Percentiles rank a stretch among this genome's conserved stretches.
Conservation (phyloP, 1,140 invertebrate genomes). For the Drosophila kepulauana region DNA sequence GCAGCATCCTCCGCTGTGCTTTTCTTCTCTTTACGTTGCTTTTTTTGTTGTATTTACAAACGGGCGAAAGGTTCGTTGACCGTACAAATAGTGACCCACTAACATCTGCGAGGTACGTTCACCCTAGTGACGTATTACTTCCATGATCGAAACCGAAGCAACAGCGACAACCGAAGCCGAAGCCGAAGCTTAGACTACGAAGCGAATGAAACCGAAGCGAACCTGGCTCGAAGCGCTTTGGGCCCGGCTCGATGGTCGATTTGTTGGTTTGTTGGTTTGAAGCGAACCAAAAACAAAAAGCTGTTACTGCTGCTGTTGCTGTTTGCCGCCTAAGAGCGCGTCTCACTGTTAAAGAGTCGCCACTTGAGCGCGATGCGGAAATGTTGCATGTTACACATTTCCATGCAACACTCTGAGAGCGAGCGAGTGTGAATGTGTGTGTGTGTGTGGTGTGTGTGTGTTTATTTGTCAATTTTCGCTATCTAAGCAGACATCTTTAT, state of each 20-base stretch:
- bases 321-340: slow-evolving; percentile 57
- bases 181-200: slow-evolving; percentile 46
- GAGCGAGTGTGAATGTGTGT: slow-evolving; percentile 1
- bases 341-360: slow-evolving; percentile 62
- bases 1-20: slow-evolving; percentile 60
- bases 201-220: slow-evolving; percentile 52
- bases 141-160: slow-evolving; percentile 70
- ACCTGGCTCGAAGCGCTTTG: slow-evolving; percentile 74
- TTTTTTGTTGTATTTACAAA: slow-evolving; percentile 79
- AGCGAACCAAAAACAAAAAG: slow-evolving; percentile 51
- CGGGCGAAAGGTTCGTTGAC: slow-evolving; percentile 84
- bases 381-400: slow-evolving; percentile 69
- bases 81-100: slow-evolving; percentile 85
- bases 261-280: slow-evolving; percentile 39
- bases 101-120: slow-evolving; percentile 85
- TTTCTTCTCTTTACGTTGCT: slow-evolving; percentile 48
- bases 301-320: no score
- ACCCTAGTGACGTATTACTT: slow-evolving; percentile 85
- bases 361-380: slow-evolving; percentile 59
- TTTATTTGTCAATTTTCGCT: slow-evolving; percentile 48
- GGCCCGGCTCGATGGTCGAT: slow-evolving; percentile 27
- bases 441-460: slow-evolving; percentile 20
- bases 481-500: slow-evolving; percentile 75
- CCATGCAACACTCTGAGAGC: slow-evolving; percentile 1
- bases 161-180: slow-evolving; percentile 8